Percentiles rank a stretch among this genome's conserved stretches.
Conservation (phyloP, 2,888 invertebrate species). For the Siphlonurus alternatus region DNA sequence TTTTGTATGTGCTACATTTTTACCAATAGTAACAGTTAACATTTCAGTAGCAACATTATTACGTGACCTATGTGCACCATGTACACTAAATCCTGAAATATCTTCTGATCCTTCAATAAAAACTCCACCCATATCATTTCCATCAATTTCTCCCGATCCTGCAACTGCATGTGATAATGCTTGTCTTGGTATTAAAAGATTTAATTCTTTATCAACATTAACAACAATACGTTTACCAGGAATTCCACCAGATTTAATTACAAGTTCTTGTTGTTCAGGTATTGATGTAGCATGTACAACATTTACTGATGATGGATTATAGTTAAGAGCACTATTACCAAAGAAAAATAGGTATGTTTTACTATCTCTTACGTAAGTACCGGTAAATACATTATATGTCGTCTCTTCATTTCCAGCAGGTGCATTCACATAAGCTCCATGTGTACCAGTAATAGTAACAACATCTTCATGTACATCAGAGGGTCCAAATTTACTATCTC, state of each 20-base stretch:
- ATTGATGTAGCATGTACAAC: conserved; percentile 17
- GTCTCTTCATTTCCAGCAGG: conserved; percentile 15
- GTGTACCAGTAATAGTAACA: conserved; percentile 20
- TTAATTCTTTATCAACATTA: conserved; percentile 18
- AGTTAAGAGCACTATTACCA: conserved; percentile 19
- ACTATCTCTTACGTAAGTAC: conserved; percentile 19
- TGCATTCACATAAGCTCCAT: conserved; percentile 19
- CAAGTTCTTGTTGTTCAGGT: conserved; percentile 6
- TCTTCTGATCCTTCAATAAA: conserved; percentile 18
- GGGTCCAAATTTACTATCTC: background rate
- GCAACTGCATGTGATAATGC: conserved; percentile 11
- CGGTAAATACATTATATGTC: conserved; percentile 22
- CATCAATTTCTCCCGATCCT: conserved; percentile 16
- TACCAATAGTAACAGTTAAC: conserved; percentile 8
- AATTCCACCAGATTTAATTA: background rate
- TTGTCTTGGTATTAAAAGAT: conserved; percentile 18
- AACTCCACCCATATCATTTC: conserved; percentile 18
- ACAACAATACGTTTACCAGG: conserved; percentile 15
- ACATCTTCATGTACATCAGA: conserved; percentile 13
- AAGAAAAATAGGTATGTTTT: conserved; percentile 22
- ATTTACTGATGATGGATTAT: conserved; percentile 8
- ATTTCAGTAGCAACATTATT: conserved; percentile 6
- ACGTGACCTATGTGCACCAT: conserved; percentile 5
- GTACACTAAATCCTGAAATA: conserved; percentile 6
- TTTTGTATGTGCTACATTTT: conserved; percentile 8